A percentile compares a stretch with the other conserved stretches of the same genome.
phyloP scores from a whole-genome alignment of 2,113 vertebrate species.

The Candoia aspera region DNA sequence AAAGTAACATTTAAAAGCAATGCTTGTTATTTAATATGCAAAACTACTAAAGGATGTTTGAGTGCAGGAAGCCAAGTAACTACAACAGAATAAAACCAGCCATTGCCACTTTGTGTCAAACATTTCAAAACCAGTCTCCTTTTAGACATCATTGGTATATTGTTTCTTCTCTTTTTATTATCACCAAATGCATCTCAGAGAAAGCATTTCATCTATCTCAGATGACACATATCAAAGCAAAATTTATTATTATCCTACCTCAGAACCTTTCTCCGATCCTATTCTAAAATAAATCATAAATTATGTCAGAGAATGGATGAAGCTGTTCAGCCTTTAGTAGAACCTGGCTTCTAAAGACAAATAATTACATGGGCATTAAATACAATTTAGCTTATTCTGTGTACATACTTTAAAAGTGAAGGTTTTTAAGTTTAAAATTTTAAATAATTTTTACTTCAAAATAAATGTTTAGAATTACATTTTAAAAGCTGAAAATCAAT shows the following conservation, averaged over 20 bases:
- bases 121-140: neutral
- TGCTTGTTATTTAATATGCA: accelerated
- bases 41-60: neutral
- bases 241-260: neutral
- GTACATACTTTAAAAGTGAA: neutral
- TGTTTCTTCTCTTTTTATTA: neutral
- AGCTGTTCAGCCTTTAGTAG: neutral
- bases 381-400: neutral
- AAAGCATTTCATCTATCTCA: neutral
- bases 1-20: neutral
- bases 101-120: constrained; percentile 66
- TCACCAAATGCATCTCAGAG: neutral
- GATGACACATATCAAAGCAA: neutral
- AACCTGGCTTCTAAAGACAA: neutral
- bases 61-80: neutral
- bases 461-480: neutral
- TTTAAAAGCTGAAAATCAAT: neutral
- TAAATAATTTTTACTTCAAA: neutral
- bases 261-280: neutral
- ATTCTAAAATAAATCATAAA: neutral
- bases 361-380: neutral
- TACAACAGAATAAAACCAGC: neutral
- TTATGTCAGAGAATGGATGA: neutral
- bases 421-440: neutral
- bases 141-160: neutral